Base-by-base conservation (phyloP, 2,888 invertebrate species). In the Tolmerus cingulatus region DNA sequence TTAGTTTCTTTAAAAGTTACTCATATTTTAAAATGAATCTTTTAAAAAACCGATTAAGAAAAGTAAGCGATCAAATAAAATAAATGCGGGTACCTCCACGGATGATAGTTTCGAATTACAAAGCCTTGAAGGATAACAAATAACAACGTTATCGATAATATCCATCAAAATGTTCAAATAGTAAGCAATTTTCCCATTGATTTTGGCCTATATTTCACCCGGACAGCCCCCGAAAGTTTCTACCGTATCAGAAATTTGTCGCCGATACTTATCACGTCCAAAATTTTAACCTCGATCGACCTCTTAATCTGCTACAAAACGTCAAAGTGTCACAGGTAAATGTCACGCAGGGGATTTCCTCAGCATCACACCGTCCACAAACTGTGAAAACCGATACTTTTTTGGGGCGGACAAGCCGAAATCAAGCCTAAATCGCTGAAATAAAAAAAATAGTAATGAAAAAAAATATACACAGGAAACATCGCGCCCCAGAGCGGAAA, bases 381-480 rank as follows among this genome's bases (percentile, higher is more conserved):
- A 84, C 84, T 84, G 66, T 74, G 84, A 84, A 84, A 84, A 84
- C 66, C 40, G 84, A 84, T 84, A 84, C 84, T 84, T 84, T 84
- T 84, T 34, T 51, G 5, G 16, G 16, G n/a, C 8, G 34, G 27
- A 55, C 30, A 30, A 55, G 55, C 12, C 51, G 81, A 55, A 55
- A 81, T 51, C 51, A 27, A 81, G 55, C 55, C 66, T 23, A 66
- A 66, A 66, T 66, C 66, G 66, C 23, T 27, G 9, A 66, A 23
- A 12, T 23, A 23, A 66, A 66, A 66, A 57, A 66, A 66, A 51
- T 16, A n/a, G 27, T 34, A 30, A 19, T 46, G 16, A 19, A 23
- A 30, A 74, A 14, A 34, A 76, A 76, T 2, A n/a, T n/a, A n/a
- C 5, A 37, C 37, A 76, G 40, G 40, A 76, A 34, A 37, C 74